Evolutionary conservation across 2,797 vertebrate species (phyloP).

Genomic region (Aplochiton taeniatus): DNA sequence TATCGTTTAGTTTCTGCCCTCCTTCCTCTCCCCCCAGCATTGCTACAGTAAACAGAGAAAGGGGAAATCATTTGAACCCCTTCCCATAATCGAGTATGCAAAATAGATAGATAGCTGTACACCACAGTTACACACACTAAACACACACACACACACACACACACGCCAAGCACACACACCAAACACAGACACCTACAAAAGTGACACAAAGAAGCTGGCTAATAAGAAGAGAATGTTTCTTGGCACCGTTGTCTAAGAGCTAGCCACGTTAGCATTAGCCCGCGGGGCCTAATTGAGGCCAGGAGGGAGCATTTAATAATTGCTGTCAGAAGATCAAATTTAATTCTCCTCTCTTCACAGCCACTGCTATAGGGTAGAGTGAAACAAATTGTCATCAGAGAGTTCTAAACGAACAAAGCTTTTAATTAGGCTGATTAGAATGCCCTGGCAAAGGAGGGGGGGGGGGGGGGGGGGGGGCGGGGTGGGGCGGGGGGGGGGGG

Average conservation of each 20-base stretch:
- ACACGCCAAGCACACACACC: conserved; percentile 20
- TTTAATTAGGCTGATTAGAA: conserved; percentile 99
- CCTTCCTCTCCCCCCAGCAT: conserved; percentile 35
- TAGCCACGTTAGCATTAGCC: conserved; percentile 84
- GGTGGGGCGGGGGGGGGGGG: conserved; percentile 54
- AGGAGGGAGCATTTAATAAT: conserved; percentile 99
- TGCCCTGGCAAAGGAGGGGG: conserved; percentile 73
- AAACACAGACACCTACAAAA: background rate
- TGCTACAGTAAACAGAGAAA: conserved; percentile 32
- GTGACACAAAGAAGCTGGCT: conserved; percentile 29
- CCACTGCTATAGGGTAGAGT: conserved; percentile 94
- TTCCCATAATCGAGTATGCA: conserved; percentile 47
- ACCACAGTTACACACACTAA: conserved; percentile 4
- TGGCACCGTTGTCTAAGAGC: conserved; percentile 68
- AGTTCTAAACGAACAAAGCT: conserved; percentile 97
- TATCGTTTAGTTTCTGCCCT: conserved; percentile 5
- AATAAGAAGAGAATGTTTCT: conserved; percentile 55
- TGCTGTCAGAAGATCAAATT: conserved; percentile 99
- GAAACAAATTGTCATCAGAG: conserved; percentile 99
- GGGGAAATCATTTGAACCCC: conserved; percentile 39
- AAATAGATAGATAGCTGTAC: conserved; percentile 27
- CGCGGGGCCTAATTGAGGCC: conserved; percentile 94
- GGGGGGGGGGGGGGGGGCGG: conserved; percentile 63
- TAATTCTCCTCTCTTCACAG: conserved; percentile 96
- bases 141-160: background rate